Evolutionary conservation across 2,797 vertebrate species (phyloP).

Genomic region (Somateria mollissima): DNA sequence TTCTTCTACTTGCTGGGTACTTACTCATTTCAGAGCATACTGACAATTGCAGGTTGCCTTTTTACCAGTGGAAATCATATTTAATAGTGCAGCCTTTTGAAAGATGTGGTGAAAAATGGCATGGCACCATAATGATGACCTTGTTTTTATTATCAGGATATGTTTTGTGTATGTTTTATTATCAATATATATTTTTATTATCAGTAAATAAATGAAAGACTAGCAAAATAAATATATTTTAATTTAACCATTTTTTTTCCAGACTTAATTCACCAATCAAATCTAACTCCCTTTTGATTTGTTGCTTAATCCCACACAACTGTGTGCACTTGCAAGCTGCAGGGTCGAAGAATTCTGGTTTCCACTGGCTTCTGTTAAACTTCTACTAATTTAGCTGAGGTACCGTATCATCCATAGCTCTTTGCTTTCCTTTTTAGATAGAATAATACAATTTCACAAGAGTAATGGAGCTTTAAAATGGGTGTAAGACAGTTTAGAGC

Average conservation of each 20-base stretch:
- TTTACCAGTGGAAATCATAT: background rate
- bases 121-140: background rate
- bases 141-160: background rate
- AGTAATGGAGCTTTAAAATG: background rate
- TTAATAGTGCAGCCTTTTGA: background rate
- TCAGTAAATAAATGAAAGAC: background rate
- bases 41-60: background rate
- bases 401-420: background rate
- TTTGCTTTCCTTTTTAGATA: background rate
- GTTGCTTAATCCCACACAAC: background rate
- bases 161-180: no score
- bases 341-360: slow-evolving; percentile 24
- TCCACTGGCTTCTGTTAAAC: slow-evolving; percentile 21
- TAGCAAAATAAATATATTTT: background rate
- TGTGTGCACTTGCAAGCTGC: background rate
- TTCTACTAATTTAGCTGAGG: slow-evolving; percentile 3
- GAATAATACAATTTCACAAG: background rate
- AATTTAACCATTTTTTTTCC: background rate
- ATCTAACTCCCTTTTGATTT: background rate
- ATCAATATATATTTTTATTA: background rate
- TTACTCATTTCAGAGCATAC: background rate
- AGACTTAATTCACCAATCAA: background rate
- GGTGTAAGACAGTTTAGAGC: slow-evolving; percentile 43
- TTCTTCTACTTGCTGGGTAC: background rate
- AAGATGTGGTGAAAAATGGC: background rate